Evolutionary conservation across 2,888 invertebrate species (phyloP).

Genomic region (Drosophila kuntzei): DNA sequence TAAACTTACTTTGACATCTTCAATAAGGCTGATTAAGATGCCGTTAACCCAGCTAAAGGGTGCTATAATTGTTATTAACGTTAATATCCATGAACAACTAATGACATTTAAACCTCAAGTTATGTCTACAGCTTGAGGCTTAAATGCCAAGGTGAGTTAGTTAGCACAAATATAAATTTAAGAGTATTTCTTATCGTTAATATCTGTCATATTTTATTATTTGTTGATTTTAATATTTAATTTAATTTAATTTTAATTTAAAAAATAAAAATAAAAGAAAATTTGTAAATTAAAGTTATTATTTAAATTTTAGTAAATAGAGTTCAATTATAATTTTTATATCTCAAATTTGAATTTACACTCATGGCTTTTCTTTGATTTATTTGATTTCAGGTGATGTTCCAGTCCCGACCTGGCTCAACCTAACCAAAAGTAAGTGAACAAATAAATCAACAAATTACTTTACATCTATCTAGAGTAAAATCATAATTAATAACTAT

Average conservation of each 20-base stretch:
- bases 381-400: neutral
- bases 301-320: too few relatives aligned
- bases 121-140: constrained; percentile 7
- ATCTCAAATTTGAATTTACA: too few relatives aligned
- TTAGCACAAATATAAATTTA: constrained; percentile 5
- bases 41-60: constrained; percentile 77
- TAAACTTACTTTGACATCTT: constrained; percentile 79
- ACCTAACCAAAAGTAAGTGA: constrained; percentile 14
- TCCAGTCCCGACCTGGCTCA: constrained; percentile 41
- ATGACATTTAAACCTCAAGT: constrained; percentile 30
- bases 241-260: too few relatives aligned
- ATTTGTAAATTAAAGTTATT: too few relatives aligned
- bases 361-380: too few relatives aligned
- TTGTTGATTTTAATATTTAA: too few relatives aligned
- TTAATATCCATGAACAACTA: constrained; percentile 23
- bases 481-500: constrained; percentile 58
- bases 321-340: too few relatives aligned
- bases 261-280: too few relatives aligned
- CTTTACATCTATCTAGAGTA: constrained; percentile 40
- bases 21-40: constrained; percentile 67
- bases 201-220: neutral
- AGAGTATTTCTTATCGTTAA: constrained; percentile 8
- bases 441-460: constrained; percentile 48
- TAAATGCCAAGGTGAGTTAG: constrained; percentile 35
- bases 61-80: constrained; percentile 67